These are phyloP conservation scores for Muscidifurax raptorellus DNA, from an alignment of 1,140 invertebrate species.

Conservation along the genomic window DNA sequence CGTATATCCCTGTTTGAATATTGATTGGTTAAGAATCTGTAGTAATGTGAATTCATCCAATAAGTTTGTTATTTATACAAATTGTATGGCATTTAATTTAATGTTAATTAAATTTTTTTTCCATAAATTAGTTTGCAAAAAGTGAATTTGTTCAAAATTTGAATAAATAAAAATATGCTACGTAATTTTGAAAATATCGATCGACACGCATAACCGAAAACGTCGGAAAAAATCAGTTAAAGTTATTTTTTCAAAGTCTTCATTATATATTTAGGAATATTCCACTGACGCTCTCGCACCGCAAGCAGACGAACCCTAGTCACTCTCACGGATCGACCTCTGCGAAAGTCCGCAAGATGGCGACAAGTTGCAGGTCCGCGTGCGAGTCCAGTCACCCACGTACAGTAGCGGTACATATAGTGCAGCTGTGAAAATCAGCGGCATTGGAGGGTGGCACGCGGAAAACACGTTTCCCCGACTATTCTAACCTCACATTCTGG, in stretches of 20 bases:
- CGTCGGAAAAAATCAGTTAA: background rate
- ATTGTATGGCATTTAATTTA: no score
- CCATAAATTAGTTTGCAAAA: no score
- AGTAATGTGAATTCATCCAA: no score
- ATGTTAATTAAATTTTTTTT: no score
- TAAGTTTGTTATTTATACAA: no score
- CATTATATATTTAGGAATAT: background rate
- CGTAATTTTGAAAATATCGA: no score
- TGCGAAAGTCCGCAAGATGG: slow-evolving; percentile 23
- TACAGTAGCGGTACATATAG: background rate
- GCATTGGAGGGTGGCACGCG: slow-evolving; percentile 29
- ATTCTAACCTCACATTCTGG: slow-evolving; percentile 18
- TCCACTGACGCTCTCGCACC: background rate
- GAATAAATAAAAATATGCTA: no score
- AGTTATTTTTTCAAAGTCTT: background rate
- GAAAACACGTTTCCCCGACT: slow-evolving; percentile 38
- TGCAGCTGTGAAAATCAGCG: background rate
- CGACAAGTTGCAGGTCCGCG: background rate
- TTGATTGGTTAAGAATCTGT: no score
- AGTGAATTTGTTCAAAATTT: no score
- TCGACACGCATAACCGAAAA: no score
- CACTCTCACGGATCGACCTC: background rate
- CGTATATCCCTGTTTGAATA: background rate
- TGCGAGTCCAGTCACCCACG: background rate
- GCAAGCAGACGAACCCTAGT: background rate